Evolutionary conservation across 2,888 invertebrate genomes (phyloP).

Genomic region (Drosophila recens): DNA sequence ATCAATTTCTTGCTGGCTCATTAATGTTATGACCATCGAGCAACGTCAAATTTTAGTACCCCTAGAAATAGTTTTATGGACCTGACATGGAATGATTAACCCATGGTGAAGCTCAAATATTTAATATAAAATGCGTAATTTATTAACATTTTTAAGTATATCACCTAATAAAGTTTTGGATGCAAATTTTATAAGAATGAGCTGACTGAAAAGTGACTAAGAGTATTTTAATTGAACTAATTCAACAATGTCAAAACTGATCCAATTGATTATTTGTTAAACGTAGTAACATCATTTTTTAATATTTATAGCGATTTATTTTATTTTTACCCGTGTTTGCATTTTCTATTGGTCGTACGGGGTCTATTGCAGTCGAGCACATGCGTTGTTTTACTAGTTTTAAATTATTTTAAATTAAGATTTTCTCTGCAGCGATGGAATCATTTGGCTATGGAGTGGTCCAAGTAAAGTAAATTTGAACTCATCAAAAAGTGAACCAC

Average conservation of each 20-base stretch:
- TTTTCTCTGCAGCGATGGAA: slow-evolving; percentile 2
- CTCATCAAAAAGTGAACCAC: slow-evolving; percentile 39
- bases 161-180: not conserved
- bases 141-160: not conserved
- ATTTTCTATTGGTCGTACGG: too few relatives aligned
- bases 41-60: not conserved
- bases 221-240: not conserved
- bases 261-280: too few relatives aligned
- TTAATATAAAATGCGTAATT: not conserved
- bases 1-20: slow-evolving; percentile 9
- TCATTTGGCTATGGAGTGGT: slow-evolving; percentile 14
- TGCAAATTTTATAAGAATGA: not conserved
- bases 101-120: not conserved
- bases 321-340: too few relatives aligned
- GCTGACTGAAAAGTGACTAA: not conserved
- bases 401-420: slow-evolving; percentile 6
- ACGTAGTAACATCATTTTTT: too few relatives aligned
- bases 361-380: too few relatives aligned
- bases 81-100: not conserved
- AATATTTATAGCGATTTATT: too few relatives aligned
- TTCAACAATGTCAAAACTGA: too few relatives aligned
- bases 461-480: slow-evolving; percentile 32
- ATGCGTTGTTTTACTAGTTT: too few relatives aligned
- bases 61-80: not conserved
- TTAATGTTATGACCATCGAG: slow-evolving; percentile 1